A percentile compares a stretch with the other conserved stretches of the same genome.
phyloP scores from a whole-genome alignment of 1,140 invertebrate genomes.

The Brachystomella parvula region DNA sequence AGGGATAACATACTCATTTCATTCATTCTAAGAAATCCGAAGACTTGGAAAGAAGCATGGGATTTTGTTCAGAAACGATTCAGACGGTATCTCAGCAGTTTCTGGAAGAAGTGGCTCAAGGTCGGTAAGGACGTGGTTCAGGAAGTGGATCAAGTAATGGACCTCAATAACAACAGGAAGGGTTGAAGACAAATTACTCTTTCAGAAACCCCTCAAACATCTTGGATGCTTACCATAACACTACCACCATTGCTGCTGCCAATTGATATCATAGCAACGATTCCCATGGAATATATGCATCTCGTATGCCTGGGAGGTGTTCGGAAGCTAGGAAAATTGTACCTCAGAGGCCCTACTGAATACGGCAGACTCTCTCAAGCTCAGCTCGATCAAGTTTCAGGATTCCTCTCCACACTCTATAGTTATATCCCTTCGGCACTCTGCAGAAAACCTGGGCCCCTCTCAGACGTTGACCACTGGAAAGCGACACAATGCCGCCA shows the following conservation, averaged over 20 bases:
- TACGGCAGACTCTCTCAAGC: background rate
- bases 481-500: slow-evolving; percentile 26
- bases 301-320: slow-evolving; percentile 40
- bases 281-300: slow-evolving; percentile 41
- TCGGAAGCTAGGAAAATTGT: slow-evolving; percentile 39
- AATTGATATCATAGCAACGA: slow-evolving; percentile 5
- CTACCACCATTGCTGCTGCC: background rate
- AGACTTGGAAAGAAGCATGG: no score
- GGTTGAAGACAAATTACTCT: slow-evolving; percentile 36
- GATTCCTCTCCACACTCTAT: background rate
- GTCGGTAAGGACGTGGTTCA: no score
- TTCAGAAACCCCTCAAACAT: slow-evolving; percentile 25
- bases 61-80: no score
- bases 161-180: no score
- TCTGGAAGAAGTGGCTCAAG: no score
- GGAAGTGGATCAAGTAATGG: no score
- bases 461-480: slow-evolving; percentile 24
- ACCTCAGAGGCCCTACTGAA: slow-evolving; percentile 25
- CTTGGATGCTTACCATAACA: slow-evolving; percentile 27
- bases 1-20: no score
- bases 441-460: slow-evolving; percentile 18
- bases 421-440: slow-evolving; percentile 24
- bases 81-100: no score
- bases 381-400: background rate
- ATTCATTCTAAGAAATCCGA: no score